Base-by-base conservation (phyloP, 2,888 invertebrate species). In the Scaptomyza caliginosa region DNA sequence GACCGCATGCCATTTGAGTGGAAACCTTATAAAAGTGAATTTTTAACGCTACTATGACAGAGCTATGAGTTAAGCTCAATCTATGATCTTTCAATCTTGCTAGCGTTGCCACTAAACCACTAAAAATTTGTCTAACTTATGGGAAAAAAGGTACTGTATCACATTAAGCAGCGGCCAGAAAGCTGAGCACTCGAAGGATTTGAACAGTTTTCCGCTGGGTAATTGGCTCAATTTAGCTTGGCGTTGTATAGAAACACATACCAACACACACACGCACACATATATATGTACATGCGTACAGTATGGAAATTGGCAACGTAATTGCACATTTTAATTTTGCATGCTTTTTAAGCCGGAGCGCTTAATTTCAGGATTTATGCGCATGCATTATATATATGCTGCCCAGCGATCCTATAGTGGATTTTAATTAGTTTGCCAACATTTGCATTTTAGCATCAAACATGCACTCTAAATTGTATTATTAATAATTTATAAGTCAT, bases 331-430 rank as follows among this genome's bases (percentile, higher is more conserved):
- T 78, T 58, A 70, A 81, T 78, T 66, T 74, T 74, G 77, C 59
- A 67, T 56, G 36, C 36, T 70, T 77, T 80, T 76, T 78, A 81
- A 74, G 71, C 85, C 60, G 43, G 54, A 64, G 54, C 65, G 67
- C 79, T 76, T 84, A 71, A 68, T 74, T 67, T 71, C 40, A 43
- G 66, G 78, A 80, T 84, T 80, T 80, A 84, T 81, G 78, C 62
- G 66, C 74, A 81, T 84, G 66, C 60, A 84, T 84, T 83, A 72
- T 80, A 71, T 60, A 77, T 75, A 57, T 49, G 43, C 45, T 40
- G 52, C 16, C 42, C 63, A 46, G 40, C 68, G 64, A 78, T 81
- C 58, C 72, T 50, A 59, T 26, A 48, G 65, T 58, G 43, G 62
- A 58, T 69, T 79, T 79, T 79, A 83, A 79, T 79, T 83, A 79